Conservation (phyloP, 1,140 invertebrate species). For the Batillaria attramentaria region DNA sequence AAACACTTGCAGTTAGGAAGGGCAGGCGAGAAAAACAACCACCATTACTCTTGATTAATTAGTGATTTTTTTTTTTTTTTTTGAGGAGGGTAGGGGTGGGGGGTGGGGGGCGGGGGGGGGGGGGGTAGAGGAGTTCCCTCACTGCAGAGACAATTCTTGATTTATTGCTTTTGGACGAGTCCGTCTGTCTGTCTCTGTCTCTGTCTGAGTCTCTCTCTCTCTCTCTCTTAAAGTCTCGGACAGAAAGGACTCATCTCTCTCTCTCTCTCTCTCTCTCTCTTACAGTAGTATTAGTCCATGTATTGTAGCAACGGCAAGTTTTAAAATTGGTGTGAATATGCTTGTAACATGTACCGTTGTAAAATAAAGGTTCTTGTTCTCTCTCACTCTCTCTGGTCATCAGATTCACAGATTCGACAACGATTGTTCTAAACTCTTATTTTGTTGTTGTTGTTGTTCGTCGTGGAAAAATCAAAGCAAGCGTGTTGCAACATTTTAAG, state of each 20-base stretch:
- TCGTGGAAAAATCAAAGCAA: not conserved
- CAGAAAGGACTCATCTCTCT: not conserved
- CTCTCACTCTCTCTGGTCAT: too few species aligned
- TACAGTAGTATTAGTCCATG: too few species aligned
- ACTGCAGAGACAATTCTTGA: not conserved
- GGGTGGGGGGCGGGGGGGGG: too few species aligned
- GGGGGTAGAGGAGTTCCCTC: not conserved
- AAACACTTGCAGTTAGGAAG: not conserved
- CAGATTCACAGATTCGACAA: too few species aligned
- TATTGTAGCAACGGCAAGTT: too few species aligned
- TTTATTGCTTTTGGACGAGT: not conserved
- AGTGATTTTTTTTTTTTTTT: too few species aligned
- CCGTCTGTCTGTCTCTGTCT: not conserved
- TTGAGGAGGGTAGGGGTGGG: too few species aligned
- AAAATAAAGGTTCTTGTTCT: too few species aligned
- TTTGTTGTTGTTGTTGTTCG: not conserved
- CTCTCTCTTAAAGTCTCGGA: not conserved
- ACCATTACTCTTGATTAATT: not conserved
- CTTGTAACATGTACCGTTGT: too few species aligned
- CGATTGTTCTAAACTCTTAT: not conserved
- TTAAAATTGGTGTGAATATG: too few species aligned
- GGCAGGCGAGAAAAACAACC: not conserved
- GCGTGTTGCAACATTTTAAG: not conserved
- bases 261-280: conserved; percentile 20
- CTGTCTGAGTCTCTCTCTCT: not conserved